These are phyloP conservation scores for Loriculus beryllinus DNA, from an alignment of 2,797 vertebrate genomes.

Conservation along the genomic window DNA sequence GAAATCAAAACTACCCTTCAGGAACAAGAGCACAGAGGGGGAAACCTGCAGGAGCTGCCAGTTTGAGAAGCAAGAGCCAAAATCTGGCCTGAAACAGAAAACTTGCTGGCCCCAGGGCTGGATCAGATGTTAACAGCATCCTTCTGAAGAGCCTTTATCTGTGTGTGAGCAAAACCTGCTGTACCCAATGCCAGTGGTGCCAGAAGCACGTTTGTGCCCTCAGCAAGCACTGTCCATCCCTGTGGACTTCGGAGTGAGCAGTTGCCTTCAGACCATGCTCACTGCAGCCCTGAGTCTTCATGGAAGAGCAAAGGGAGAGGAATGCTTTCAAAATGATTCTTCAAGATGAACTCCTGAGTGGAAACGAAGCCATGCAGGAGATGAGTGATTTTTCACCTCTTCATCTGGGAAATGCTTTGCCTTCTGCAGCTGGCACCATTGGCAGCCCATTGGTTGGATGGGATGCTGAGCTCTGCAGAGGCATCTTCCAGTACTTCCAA, in stretches of 20 bases:
- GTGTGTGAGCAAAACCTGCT: neutral
- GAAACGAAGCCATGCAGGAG: neutral
- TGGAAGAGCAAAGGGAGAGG: neutral
- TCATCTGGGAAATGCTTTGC: neutral
- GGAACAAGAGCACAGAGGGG: neutral
- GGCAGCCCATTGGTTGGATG: neutral
- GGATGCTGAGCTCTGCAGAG: neutral
- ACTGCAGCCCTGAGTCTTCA: neutral
- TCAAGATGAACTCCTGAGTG: neutral
- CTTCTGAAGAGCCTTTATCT: neutral
- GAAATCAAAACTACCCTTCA: neutral
- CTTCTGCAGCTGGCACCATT: neutral
- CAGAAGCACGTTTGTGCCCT: neutral
- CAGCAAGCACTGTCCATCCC: neutral
- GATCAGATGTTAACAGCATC: neutral
- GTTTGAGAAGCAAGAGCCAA: neutral
- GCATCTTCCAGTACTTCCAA: neutral
- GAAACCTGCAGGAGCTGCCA: accelerated
- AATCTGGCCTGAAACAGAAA: neutral
- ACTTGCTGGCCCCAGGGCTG: neutral
- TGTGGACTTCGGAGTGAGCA: neutral
- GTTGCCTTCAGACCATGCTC: neutral
- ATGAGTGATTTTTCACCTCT: neutral
- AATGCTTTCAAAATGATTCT: neutral
- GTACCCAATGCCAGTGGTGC: neutral